These are phyloP conservation scores for Dyspetes luteomarginatus DNA, from an alignment of 2,888 invertebrate genomes.

Conservation along the genomic window DNA sequence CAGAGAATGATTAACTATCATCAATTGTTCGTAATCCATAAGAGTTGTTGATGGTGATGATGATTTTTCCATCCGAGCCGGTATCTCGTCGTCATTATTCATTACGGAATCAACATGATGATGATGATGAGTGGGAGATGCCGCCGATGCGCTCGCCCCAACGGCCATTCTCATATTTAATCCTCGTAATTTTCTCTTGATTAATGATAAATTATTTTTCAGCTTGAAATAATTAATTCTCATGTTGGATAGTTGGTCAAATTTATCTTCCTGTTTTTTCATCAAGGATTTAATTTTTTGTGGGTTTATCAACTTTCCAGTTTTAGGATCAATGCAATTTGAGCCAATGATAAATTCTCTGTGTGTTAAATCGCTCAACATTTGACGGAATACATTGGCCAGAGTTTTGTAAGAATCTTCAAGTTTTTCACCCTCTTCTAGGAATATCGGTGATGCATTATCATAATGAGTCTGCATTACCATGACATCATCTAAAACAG, in stretches of 20 bases:
- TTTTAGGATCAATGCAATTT: conserved; percentile 17
- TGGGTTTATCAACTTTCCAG: conserved; percentile 5
- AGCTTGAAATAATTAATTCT: conserved; percentile 63
- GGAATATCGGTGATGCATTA: neutral
- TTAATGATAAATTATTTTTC: conserved; percentile 35
- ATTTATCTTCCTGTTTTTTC: conserved; percentile 57
- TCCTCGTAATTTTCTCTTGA: conserved; percentile 35
- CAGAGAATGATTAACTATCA: conserved; percentile 48
- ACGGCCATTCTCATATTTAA: conserved; percentile 63
- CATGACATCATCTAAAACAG: conserved; percentile 64
- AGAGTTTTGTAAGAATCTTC: conserved; percentile 36
- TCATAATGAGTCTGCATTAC: conserved; percentile 41
- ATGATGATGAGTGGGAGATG: too few relatives aligned
- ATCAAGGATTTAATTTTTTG: conserved; percentile 37
- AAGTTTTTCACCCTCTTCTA: conserved; percentile 34
- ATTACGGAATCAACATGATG: too few relatives aligned
- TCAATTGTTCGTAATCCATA: conserved; percentile 68
- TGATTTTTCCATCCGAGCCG: too few relatives aligned
- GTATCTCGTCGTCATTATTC: too few relatives aligned
- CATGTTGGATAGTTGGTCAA: conserved; percentile 53
- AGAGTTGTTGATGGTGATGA: too few relatives aligned
- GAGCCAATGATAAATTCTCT: conserved; percentile 58
- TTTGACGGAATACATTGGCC: conserved; percentile 36
- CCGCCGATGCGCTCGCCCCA: too few relatives aligned
- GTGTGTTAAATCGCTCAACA: conserved; percentile 48